Evolutionary conservation across 2,888 invertebrate species (phyloP).

Genomic region (Polydrusus cervinus): DNA sequence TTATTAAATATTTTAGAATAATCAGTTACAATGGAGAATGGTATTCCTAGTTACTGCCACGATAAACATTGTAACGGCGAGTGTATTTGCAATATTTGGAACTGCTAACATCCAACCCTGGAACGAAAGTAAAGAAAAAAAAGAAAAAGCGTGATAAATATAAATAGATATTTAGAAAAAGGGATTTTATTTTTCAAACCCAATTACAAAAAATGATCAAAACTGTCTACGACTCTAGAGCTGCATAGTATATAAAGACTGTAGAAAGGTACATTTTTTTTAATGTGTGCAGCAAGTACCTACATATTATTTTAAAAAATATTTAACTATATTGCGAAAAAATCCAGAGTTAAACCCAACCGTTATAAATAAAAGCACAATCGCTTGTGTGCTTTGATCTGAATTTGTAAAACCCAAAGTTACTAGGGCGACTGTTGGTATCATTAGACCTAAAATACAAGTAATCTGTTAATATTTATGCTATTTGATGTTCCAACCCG

Average conservation of each 20-base stretch:
- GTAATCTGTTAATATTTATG: no score
- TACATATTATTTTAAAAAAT: no score
- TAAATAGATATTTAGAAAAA: background rate
- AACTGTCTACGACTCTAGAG: background rate
- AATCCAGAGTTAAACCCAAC: slow-evolving; percentile 83
- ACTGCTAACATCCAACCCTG: slow-evolving; percentile 58
- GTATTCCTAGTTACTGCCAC: slow-evolving; percentile 83
- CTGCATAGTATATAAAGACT: no score
- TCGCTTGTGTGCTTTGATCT: slow-evolving; percentile 75
- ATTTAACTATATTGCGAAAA: no score
- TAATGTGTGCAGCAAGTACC: no score
- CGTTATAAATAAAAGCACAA: slow-evolving; percentile 78
- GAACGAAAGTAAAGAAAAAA: slow-evolving; percentile 49
- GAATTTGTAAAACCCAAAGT: slow-evolving; percentile 74
- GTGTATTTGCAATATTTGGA: slow-evolving; percentile 78
- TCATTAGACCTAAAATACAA: slow-evolving; percentile 75
- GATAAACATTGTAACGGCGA: slow-evolving; percentile 80
- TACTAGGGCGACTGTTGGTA: slow-evolving; percentile 80
- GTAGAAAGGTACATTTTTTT: no score
- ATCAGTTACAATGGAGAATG: slow-evolving; percentile 80
- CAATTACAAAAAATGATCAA: no score
- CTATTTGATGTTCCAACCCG: no score
- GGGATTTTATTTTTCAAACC: background rate
- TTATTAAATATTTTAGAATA: slow-evolving; percentile 71
- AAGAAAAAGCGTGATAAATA: slow-evolving; percentile 1